A percentile compares a stretch with the other conserved stretches of the same genome.
These are phyloP conservation scores for Alectura lathami DNA, from an alignment of 2,113 vertebrate genomes.

Conservation along the genomic window DNA sequence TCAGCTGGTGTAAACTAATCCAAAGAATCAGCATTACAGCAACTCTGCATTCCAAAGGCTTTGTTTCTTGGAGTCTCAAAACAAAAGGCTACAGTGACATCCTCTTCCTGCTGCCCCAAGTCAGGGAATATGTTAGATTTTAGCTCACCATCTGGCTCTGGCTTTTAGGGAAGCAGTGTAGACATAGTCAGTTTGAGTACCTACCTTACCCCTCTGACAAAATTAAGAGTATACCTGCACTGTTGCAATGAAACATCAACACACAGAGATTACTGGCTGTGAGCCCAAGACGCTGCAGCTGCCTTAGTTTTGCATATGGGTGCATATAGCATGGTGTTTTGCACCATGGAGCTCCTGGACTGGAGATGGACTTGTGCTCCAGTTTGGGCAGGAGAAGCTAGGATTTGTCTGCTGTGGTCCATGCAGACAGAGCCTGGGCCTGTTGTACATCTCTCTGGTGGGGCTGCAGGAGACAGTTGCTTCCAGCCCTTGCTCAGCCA, in stretches of 20 bases:
- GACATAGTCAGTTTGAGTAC: not conserved
- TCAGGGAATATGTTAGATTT: not conserved
- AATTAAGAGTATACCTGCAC: not conserved
- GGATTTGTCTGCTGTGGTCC: not conserved
- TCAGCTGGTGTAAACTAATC: slow-evolving; percentile 2
- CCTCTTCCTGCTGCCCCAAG: slow-evolving; percentile 28
- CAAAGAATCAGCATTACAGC: not conserved
- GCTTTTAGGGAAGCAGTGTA: not conserved
- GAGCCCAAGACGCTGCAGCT: not conserved
- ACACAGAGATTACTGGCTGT: not conserved
- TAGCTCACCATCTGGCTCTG: not conserved
- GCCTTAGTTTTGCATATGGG: not conserved
- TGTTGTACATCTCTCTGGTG: fast-evolving
- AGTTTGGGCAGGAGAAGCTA: not conserved
- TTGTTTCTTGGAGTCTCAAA: slow-evolving; percentile 15
- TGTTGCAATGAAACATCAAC: not conserved
- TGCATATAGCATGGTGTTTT: not conserved
- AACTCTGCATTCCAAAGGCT: not conserved
- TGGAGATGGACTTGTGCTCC: not conserved
- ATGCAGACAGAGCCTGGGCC: not conserved
- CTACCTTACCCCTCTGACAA: not conserved
- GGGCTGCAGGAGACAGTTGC: not conserved
- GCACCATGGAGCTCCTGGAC: not conserved
- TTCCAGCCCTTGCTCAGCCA: not conserved
- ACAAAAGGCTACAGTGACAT: not conserved